A percentile compares a stretch with the other conserved stretches of the same genome.
Conservation (phyloP, 2,888 invertebrate species). For the Xylocampa areola region DNA sequence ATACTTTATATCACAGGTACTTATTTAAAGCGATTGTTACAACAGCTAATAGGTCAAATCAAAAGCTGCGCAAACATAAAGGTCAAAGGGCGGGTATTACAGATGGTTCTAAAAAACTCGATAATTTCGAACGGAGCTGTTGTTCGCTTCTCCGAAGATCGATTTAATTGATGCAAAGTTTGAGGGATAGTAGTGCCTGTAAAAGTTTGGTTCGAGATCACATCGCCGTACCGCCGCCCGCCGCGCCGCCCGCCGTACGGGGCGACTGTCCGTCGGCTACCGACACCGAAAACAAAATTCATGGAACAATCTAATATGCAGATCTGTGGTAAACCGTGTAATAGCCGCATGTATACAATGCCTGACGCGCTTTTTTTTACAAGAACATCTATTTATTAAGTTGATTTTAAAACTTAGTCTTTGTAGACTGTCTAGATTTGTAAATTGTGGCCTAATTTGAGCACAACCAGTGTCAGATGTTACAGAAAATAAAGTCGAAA, state of each 20-base stretch:
- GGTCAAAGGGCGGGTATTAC: conserved; percentile 11
- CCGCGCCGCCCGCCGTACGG: conserved; percentile 32
- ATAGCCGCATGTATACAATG: conserved; percentile 43
- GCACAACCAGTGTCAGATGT: no score
- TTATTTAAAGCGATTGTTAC: conserved; percentile 2
- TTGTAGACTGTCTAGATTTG: no score
- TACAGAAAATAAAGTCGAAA: no score
- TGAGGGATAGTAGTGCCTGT: conserved; percentile 46
- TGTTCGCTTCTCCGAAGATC: conserved; percentile 47
- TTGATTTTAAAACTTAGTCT: neutral
- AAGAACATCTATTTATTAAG: neutral
- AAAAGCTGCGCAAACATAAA: conserved; percentile 19
- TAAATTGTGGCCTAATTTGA: no score
- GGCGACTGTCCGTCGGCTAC: conserved; percentile 44
- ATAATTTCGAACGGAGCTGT: conserved; percentile 5
- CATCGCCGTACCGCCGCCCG: conserved; percentile 30
- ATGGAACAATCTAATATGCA: conserved; percentile 73
- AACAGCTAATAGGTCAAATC: conserved; percentile 20
- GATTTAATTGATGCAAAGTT: conserved; percentile 66
- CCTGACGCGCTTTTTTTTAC: conserved; percentile 14
- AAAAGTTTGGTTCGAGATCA: conserved; percentile 59
- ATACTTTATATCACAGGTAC: neutral
- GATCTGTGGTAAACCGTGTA: conserved; percentile 68
- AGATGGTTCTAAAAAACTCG: neutral
- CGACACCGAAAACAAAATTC: conserved; percentile 65